A percentile compares a stretch with the other conserved stretches of the same genome.
These are phyloP conservation scores for Jaculus jaculus DNA, from an alignment of 2,113 vertebrate species.

Conservation along the genomic window DNA sequence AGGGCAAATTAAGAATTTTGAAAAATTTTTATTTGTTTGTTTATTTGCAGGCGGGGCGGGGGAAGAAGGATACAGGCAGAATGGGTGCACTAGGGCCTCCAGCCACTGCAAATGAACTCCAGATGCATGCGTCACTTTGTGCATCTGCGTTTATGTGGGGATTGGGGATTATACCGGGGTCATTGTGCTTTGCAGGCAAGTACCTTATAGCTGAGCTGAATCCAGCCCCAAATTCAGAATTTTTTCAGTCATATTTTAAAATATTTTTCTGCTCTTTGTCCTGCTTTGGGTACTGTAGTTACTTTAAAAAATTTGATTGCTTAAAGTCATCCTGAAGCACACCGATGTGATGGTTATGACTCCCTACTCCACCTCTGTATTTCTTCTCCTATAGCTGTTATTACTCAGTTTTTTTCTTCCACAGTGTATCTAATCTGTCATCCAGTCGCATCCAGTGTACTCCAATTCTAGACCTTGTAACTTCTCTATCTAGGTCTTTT, in stretches of 20 bases:
- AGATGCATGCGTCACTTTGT: too few relatives aligned
- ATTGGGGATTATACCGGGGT: too few relatives aligned
- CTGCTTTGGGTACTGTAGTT: background rate
- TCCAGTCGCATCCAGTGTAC: background rate
- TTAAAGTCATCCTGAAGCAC: background rate
- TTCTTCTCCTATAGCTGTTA: background rate
- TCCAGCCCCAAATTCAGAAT: background rate
- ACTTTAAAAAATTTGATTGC: background rate
- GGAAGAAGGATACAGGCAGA: too few relatives aligned
- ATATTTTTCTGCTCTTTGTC: background rate
- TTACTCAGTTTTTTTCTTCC: conserved; percentile 4
- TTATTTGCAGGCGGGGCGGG: too few relatives aligned
- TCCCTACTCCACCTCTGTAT: too few relatives aligned
- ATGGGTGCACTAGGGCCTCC: too few relatives aligned
- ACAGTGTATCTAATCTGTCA: background rate
- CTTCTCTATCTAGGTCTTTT: conserved; percentile 30
- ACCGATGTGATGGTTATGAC: background rate
- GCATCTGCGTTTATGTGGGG: too few relatives aligned
- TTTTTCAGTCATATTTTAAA: background rate
- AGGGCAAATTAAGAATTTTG: too few relatives aligned
- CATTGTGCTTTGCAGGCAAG: too few relatives aligned
- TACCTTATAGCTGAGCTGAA: too few relatives aligned
- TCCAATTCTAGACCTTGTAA: background rate
- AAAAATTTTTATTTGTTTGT: too few relatives aligned
- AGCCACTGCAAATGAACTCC: too few relatives aligned